Evolutionary conservation across 1,140 invertebrate species (phyloP), one percentile per base, ranked within the genome.

Genomic region (Pseudomyrmex cubaensis): DNA sequence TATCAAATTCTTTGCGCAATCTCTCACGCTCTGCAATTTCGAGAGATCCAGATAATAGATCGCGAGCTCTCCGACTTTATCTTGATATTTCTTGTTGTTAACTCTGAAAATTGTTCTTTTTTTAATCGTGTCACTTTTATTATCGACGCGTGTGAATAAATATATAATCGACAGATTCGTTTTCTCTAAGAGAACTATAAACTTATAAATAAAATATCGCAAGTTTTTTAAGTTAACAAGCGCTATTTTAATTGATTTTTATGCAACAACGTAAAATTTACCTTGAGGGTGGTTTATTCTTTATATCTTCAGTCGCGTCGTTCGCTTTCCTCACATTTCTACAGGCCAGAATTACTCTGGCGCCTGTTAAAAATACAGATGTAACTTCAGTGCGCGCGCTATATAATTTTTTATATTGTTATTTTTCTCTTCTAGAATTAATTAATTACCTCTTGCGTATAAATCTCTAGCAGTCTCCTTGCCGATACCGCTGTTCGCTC

Each of bases 401-500:
- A 7, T 35, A 35, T 35, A 5, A 35, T 35, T 35, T 35, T 5
- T 35, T 35, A 35, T 35, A 35, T 35, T 35, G 35, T 35, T 35
- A 35, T 35, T 35, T 35, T 35, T 35, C 0, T 35, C 5, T 35
- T 35, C 5, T 35, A 35, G 35, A 35, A 35, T 35, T 35, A 35
- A 35, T 35, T 35, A 1, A 46, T 93, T 94, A 94, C 97, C 97
- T 93, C 97, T 94, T 88, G 95, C 95, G 50, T 97, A 97, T 88
- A 98, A 94, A 90, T 98, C 97, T 67, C 96, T 90, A 0, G 96
- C 98, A 17, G 98, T 98, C 92, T 97, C 97, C 94, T 97, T 98
- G 10, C 98, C 98, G 87, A 99, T 98, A 10, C 98, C 98, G 46
- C 97, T 96, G 91, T 98, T 99, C 61, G 97, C 97, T n/a, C 98